phyloP scores from a whole-genome alignment of 2,888 invertebrate species.

The Phymatocera aterrima region DNA sequence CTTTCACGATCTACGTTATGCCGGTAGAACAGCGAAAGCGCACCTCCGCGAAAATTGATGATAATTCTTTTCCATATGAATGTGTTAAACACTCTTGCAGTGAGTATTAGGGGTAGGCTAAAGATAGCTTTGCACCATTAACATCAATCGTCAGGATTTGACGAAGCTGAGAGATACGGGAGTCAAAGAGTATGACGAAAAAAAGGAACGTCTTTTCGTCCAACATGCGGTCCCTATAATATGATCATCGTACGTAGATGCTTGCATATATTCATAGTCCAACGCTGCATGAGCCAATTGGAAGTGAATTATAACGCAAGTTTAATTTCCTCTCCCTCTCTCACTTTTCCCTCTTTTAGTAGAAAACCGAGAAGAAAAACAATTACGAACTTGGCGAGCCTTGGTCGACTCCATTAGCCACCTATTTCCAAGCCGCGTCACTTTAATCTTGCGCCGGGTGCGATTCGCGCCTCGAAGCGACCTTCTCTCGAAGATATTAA shows the following conservation, averaged over 20 bases:
- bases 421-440: constrained; percentile 9
- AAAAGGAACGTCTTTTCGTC: neutral
- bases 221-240: constrained; percentile 26
- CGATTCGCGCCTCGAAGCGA: constrained; percentile 14
- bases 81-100: too few relatives aligned
- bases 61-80: too few relatives aligned
- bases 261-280: neutral
- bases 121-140: constrained; percentile 1
- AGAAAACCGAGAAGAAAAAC: neutral
- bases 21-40: neutral
- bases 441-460: constrained; percentile 28
- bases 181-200: neutral
- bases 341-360: neutral
- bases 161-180: neutral
- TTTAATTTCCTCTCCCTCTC: neutral
- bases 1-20: neutral
- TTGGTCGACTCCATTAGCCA: neutral
- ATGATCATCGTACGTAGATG: neutral
- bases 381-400: constrained; percentile 2
- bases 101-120: neutral
- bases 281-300: neutral
- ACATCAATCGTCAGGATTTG: constrained; percentile 9
- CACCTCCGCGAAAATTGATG: too few relatives aligned
- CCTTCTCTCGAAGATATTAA: constrained; percentile 28
- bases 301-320: neutral